A percentile compares a stretch with the other conserved stretches of the same genome.
Evolutionary conservation across 2,888 invertebrate species (phyloP).

Genomic region (Lepidochrysops patricia): DNA sequence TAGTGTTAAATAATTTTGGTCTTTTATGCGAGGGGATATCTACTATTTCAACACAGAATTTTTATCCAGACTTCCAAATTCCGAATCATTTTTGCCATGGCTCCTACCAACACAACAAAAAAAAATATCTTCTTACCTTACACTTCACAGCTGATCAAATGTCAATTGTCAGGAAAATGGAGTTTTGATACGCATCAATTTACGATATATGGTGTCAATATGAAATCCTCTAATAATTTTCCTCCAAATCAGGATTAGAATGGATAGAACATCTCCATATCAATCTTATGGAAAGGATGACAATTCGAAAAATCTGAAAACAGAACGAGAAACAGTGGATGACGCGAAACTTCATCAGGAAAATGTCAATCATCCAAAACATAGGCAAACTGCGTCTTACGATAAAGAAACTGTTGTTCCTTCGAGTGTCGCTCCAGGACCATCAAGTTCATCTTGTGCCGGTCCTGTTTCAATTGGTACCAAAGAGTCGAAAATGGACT

Average conservation of each 20-base stretch:
- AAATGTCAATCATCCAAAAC: slow-evolving; percentile 75
- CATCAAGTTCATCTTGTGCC: slow-evolving; percentile 47
- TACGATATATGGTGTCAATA: slow-evolving; percentile 55
- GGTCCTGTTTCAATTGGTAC: slow-evolving; percentile 40
- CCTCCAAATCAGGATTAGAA: slow-evolving; percentile 54
- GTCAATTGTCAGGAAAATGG: slow-evolving; percentile 70
- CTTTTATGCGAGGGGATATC: too few relatives aligned
- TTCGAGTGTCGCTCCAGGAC: slow-evolving; percentile 54
- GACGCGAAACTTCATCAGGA: slow-evolving; percentile 74
- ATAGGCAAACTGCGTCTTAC: slow-evolving; percentile 74
- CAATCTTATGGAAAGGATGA: slow-evolving; percentile 69
- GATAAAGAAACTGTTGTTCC: slow-evolving; percentile 66
- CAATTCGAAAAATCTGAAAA: slow-evolving; percentile 65
- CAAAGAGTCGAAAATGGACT: slow-evolving; percentile 62
- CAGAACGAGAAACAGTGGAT: slow-evolving; percentile 66
- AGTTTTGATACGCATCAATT: slow-evolving; percentile 71
- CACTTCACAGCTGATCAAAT: slow-evolving; percentile 72
- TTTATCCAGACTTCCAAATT: too few relatives aligned
- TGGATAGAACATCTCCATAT: slow-evolving; percentile 69
- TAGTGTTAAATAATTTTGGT: too few relatives aligned
- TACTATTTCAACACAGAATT: too few relatives aligned
- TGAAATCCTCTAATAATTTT: slow-evolving; percentile 50
- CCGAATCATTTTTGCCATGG: too few relatives aligned
- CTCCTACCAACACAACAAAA: too few relatives aligned
- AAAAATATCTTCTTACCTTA: slow-evolving; percentile 37